These are phyloP conservation scores for Pseudopleuronectes americanus DNA, from an alignment of 2,797 vertebrate species.

Conservation along the genomic window DNA sequence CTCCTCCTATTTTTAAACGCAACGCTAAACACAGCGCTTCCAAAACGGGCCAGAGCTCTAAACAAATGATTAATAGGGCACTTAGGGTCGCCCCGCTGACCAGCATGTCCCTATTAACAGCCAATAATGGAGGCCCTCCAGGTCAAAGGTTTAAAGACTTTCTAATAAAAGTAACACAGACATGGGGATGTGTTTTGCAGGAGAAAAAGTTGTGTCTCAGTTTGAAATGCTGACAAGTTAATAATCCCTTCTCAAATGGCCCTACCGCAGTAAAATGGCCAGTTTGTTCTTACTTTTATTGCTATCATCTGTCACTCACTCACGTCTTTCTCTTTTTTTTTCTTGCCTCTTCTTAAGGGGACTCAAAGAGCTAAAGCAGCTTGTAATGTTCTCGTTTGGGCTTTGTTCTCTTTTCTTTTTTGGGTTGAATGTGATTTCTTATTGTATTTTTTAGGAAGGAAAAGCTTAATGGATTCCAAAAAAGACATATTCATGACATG, in stretches of 20 bases:
- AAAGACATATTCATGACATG: conserved; percentile 77
- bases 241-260: conserved; percentile 90
- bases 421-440: conserved; percentile 62
- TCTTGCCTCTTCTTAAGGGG: conserved; percentile 69
- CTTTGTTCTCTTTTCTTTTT: conserved; percentile 66
- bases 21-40: conserved; percentile 89
- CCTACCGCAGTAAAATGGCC: conserved; percentile 82
- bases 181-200: conserved; percentile 83
- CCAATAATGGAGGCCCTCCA: conserved; percentile 87
- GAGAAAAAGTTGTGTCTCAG: conserved; percentile 82
- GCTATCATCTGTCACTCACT: conserved; percentile 83
- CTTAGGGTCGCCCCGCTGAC: conserved; percentile 88
- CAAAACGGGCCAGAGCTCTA: conserved; percentile 87
- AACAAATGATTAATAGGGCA: conserved; percentile 90
- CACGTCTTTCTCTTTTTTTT: conserved; percentile 64
- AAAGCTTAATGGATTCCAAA: conserved; percentile 73
- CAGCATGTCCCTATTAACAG: conserved; percentile 91
- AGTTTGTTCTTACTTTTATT: conserved; percentile 83
- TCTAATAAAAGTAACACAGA: conserved; percentile 91
- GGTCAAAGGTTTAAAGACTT: conserved; percentile 94
- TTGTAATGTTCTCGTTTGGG: conserved; percentile 63
- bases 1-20: conserved; percentile 92
- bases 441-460: conserved; percentile 69
- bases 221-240: conserved; percentile 95
- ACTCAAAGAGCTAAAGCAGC: conserved; percentile 76